Conservation (phyloP, 2,113 vertebrate genomes). For the Ascaphus truei region DNA sequence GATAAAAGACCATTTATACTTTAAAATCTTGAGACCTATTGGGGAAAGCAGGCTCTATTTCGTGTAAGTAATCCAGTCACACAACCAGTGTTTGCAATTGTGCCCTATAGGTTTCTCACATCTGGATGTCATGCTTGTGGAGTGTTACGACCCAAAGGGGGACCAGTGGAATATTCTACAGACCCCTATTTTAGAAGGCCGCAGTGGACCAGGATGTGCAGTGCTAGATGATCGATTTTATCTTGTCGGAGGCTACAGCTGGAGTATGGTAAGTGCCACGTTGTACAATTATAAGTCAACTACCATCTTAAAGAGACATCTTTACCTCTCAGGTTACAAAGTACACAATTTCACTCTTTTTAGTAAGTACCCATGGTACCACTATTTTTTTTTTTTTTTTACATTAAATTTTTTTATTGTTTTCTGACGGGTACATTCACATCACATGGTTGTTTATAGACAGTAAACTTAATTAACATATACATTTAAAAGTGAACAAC, state of each 20-base stretch:
- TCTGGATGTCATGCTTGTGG: slow-evolving; percentile 95
- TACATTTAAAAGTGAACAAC: too few species aligned
- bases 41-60: too few species aligned
- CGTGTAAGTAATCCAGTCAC: too few species aligned
- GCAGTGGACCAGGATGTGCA: slow-evolving; percentile 92
- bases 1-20: too few species aligned
- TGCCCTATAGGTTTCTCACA: slow-evolving; percentile 86
- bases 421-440: not conserved
- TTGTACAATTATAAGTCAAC: too few species aligned
- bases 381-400: not conserved
- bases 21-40: too few species aligned
- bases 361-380: too few species aligned
- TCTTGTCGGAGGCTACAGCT: slow-evolving; percentile 95
- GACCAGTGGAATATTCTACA: slow-evolving; percentile 98
- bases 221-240: slow-evolving; percentile 93
- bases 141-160: slow-evolving; percentile 95
- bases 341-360: not conserved
- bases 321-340: not conserved
- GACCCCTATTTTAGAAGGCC: slow-evolving; percentile 94
- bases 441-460: too few species aligned
- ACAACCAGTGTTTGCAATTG: too few species aligned
- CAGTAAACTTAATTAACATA: too few species aligned
- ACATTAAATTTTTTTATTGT: too few species aligned
- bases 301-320: not conserved
- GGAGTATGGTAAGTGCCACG: slow-evolving; percentile 86